Evolutionary conservation across 2,888 invertebrate species (phyloP).

Genomic region (Apocheima hispidaria): DNA sequence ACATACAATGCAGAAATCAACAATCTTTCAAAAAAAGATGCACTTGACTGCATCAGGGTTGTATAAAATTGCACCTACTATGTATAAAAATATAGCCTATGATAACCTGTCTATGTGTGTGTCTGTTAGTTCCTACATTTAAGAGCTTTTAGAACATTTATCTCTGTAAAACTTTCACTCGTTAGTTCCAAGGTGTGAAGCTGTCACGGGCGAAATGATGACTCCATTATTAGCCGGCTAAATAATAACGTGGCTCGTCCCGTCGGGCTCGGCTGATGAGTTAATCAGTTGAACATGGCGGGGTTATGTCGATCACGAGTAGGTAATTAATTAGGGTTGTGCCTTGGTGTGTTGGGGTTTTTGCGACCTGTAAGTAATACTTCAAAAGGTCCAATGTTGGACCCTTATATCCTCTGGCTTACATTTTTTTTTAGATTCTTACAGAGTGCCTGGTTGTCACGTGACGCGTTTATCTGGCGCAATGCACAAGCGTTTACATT

Average conservation of each 20-base stretch:
- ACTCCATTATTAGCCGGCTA: constrained; percentile 83
- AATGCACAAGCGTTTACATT: too few relatives aligned
- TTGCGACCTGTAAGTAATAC: constrained; percentile 30
- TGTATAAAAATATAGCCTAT: too few relatives aligned
- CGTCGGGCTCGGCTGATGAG: constrained; percentile 67
- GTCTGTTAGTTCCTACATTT: background rate
- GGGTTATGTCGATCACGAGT: constrained; percentile 54
- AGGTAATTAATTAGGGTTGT: constrained; percentile 60
- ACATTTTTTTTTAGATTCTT: background rate
- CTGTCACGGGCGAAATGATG: constrained; percentile 83
- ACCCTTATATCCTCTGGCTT: background rate
- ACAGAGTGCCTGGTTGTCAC: too few relatives aligned
- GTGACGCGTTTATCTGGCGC: too few relatives aligned
- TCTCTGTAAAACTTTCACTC: constrained; percentile 42
- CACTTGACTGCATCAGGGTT: too few relatives aligned
- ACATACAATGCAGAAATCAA: too few relatives aligned
- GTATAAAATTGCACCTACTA: too few relatives aligned
- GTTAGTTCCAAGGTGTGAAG: constrained; percentile 82
- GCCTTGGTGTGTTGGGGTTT: constrained; percentile 43
- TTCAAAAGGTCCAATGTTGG: background rate
- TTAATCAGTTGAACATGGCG: constrained; percentile 66
- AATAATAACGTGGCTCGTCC: constrained; percentile 74
- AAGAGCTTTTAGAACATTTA: background rate
- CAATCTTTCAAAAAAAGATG: too few relatives aligned
- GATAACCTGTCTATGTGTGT: too few relatives aligned